Evolutionary conservation across 2,113 vertebrate genomes (phyloP), one percentile per base, ranked within the genome.

Genomic region (Chlamydotis undulata): DNA sequence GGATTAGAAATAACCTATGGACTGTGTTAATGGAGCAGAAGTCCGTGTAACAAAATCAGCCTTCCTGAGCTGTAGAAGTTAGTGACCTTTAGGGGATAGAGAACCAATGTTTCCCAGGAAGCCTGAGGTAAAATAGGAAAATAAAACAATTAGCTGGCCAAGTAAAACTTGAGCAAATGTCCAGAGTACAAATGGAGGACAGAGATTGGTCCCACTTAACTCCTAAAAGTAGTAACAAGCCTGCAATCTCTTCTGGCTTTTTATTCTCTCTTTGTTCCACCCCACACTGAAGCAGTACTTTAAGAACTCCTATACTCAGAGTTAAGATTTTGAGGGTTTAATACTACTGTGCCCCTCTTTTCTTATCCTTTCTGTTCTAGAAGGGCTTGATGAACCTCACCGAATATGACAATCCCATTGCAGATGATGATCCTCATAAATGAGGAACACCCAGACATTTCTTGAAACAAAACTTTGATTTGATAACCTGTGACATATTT

Each of bases 11-110:
- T 93, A 98, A 97, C 97, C 97, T 90, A 83, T 97, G 96, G 97
- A 96, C 97, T 81, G 75, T 71, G 88, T 93, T 98, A 98, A 98
- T 96, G 97, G 97, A 98, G 95, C 92, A 92, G 91, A 91, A 97
- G 87, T 87, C 94, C 35, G 68, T 85, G 91, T 83, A 96, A 92
- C 74, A 93, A 76, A 97, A 95, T 76, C 97, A 82, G 87, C 65
- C 83, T 87, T 39, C 64, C 90, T 53, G 88, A 96, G 95, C 63
- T 71, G 88, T 26, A 31, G 85, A 89, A 89, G 89, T 60, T 25
- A 90, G 69, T 83, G 92, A 97, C 89, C 92, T 96, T 86, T 83
- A 49, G 55, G 71, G 85, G 63, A 90, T 29, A 50, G 59, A 70
- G 39, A 68, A 83, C 60, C 2, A 8, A 83, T 50, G 49, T 55